Conservation (phyloP, 2,113 vertebrate species). For the Larimichthys polyactis region DNA sequence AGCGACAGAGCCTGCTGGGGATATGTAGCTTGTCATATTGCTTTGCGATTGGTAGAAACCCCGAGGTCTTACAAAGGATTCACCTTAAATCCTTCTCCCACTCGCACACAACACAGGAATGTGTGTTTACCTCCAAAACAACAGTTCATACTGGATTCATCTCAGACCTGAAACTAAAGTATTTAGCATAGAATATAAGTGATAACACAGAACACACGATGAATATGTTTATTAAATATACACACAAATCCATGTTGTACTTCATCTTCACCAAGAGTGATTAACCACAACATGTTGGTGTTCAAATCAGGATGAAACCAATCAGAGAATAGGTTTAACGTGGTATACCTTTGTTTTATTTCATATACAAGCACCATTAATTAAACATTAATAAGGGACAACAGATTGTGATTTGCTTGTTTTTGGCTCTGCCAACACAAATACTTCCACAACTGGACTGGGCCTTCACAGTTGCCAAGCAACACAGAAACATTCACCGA, state of each 20-base stretch:
- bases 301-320: too few species aligned
- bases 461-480: too few species aligned
- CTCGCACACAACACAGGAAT: slow-evolving; percentile 37
- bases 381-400: too few species aligned
- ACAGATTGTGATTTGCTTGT: too few species aligned
- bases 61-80: slow-evolving; percentile 62
- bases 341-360: neutral
- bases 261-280: neutral
- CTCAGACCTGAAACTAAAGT: slow-evolving; percentile 14
- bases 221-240: neutral
- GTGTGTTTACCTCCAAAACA: slow-evolving; percentile 37
- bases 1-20: slow-evolving; percentile 64
- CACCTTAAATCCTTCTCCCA: slow-evolving; percentile 63
- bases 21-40: slow-evolving; percentile 68
- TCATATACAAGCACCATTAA: too few species aligned
- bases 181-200: neutral
- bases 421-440: too few species aligned
- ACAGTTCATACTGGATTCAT: slow-evolving; percentile 6
- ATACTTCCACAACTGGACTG: too few species aligned
- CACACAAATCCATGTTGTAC: neutral
- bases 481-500: too few species aligned
- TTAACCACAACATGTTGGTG: neutral
- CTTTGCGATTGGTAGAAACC: slow-evolving; percentile 59
- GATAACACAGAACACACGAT: neutral
- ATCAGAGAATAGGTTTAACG: neutral